These are phyloP conservation scores for Melanophora roralis DNA, from an alignment of 2,888 invertebrate species.

Conservation along the genomic window DNA sequence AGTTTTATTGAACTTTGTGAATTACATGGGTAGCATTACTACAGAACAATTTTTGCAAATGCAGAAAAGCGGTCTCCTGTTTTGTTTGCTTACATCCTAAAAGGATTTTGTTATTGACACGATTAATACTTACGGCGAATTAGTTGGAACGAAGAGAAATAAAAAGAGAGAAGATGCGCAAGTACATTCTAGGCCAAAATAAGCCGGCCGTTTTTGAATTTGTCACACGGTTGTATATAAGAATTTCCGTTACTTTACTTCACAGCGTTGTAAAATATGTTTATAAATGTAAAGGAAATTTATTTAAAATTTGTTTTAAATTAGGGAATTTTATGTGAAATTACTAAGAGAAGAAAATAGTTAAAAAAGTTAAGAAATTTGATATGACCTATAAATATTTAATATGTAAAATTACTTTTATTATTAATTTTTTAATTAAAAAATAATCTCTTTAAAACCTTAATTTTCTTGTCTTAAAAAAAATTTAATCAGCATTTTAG, in stretches of 20 bases:
- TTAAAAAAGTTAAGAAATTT: too few species aligned
- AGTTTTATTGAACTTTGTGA: conserved; percentile 56
- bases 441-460: too few species aligned
- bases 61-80: conserved; percentile 35
- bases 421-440: too few species aligned
- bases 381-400: too few species aligned
- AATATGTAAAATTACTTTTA: too few species aligned
- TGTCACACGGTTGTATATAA: neutral
- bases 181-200: neutral
- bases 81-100: neutral
- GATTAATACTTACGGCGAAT: conserved; percentile 19
- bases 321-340: neutral
- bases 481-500: too few species aligned
- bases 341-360: too few species aligned
- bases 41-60: neutral
- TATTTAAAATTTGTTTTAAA: conserved; percentile 2
- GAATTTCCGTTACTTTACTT: neutral
- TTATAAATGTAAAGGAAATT: neutral
- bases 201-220: conserved; percentile 8
- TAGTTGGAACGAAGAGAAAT: too few species aligned
- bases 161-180: conserved; percentile 20
- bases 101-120: conserved; percentile 22
- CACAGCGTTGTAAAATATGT: conserved; percentile 7
- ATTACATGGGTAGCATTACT: conserved; percentile 22
- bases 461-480: too few species aligned